Evolutionary conservation across 2,888 invertebrate species (phyloP).

Genomic region (Trypoxylon attenuatum): DNA sequence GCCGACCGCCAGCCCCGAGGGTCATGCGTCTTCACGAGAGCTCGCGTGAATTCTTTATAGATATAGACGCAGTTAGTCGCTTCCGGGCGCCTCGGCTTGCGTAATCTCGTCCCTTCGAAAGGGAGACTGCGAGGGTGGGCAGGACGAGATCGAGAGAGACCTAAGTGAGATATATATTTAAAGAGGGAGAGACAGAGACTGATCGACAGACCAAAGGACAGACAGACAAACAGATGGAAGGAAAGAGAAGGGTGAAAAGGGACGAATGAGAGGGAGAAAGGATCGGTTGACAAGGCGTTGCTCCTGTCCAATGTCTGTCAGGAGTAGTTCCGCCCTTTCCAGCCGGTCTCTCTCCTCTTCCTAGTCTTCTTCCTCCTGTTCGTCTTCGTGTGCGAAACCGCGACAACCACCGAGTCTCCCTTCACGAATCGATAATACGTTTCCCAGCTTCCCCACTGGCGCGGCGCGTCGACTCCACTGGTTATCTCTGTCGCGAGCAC

Average conservation of each 20-base stretch:
- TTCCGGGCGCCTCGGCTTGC: slow-evolving; percentile 9
- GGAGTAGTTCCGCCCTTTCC: slow-evolving; percentile 10
- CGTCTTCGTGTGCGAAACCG: slow-evolving; percentile 38
- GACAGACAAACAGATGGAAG: too few relatives aligned
- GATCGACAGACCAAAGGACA: too few relatives aligned
- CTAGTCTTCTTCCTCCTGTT: not conserved
- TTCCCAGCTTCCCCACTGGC: slow-evolving; percentile 11
- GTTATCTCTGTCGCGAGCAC: slow-evolving; percentile 11
- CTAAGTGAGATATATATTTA: too few relatives aligned
- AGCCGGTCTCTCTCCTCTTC: too few relatives aligned
- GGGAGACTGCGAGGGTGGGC: too few relatives aligned
- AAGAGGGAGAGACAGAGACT: too few relatives aligned
- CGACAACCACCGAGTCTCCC: slow-evolving; percentile 35
- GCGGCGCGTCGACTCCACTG: slow-evolving; percentile 1
- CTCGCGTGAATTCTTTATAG: slow-evolving; percentile 1
- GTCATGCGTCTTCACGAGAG: not conserved
- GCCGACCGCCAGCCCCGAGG: not conserved
- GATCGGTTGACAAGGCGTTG: slow-evolving; percentile 14
- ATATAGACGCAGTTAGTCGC: not conserved
- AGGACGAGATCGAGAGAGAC: too few relatives aligned
- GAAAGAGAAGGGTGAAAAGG: too few relatives aligned
- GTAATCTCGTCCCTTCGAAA: not conserved
- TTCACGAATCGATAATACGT: slow-evolving; percentile 47
- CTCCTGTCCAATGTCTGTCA: slow-evolving; percentile 27
- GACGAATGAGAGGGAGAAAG: too few relatives aligned